Base-by-base conservation (phyloP, 2,113 vertebrate genomes). In the Anhinga rufa region DNA sequence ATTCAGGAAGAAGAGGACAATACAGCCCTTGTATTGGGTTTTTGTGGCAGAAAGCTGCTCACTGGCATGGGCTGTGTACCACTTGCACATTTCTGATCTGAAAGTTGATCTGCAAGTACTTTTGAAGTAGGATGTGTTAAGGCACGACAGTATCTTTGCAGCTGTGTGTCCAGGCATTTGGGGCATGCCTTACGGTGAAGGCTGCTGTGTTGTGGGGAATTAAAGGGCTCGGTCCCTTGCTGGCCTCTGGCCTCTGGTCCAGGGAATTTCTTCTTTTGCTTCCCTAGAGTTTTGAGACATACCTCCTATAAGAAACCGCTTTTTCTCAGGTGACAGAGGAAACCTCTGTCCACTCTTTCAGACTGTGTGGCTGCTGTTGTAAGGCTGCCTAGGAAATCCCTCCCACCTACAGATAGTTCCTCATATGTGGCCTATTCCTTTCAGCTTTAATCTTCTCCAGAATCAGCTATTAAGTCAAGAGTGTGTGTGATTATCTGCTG, bases 381-480 rank as follows among this genome's bases (percentile, higher is more conserved):
- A 42, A 48, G 36, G 32, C 48, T 55, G 60, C 92, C 36, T 77
- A 26, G 88, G 76, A 90, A 89, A 78, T 72, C 46, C 48, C 51
- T 93, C 61, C 80, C 38, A 54, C 57, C 49, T n/a, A 7, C 0
- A 1, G 93, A 48, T 68, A 61, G n/a, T 79, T 87, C 57, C 74
- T 74, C 1, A 0, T 26, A 88, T 49, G 69, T 66, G 52, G 68
- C 69, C 69, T 83, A 2, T 79, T 93, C 69, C 92, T 92, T 82
- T 82, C 68, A 72, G 69, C 46, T 79, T 65, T 80, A 86, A 92
- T 95, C 61, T 88, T 55, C 84, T 34, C 44, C 6, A 2, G 83
- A 69, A 96, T 94, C 95, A 89, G 70, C 83, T 79, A 91, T 93
- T 93, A 93, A 88, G 92, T 88, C 72, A 54, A 64, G 79, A 95